Evolutionary conservation across 2,888 invertebrate genomes (phyloP).

Genomic region (Sympetrum striolatum): DNA sequence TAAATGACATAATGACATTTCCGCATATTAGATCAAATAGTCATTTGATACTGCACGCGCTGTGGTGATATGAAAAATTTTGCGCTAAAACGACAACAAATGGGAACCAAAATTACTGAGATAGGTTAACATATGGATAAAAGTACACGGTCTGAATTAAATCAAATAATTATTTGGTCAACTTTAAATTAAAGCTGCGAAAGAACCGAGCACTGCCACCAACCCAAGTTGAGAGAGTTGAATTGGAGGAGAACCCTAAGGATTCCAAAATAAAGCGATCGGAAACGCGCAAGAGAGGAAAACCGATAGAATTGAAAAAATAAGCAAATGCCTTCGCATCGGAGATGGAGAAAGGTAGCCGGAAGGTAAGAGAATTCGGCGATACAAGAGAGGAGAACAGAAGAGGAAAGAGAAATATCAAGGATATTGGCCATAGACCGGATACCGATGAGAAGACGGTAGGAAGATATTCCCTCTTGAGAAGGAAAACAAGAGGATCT

Average conservation of each 20-base stretch:
- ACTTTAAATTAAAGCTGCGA: too few relatives aligned
- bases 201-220: too few relatives aligned
- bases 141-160: too few relatives aligned
- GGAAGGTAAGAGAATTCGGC: neutral
- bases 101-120: too few relatives aligned
- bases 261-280: neutral
- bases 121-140: too few relatives aligned
- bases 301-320: neutral
- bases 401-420: neutral
- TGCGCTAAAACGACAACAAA: too few relatives aligned
- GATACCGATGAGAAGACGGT: neutral
- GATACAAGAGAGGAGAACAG: neutral
- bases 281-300: neutral
- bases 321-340: neutral
- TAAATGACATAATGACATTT: too few relatives aligned
- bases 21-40: too few relatives aligned
- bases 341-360: neutral
- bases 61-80: too few relatives aligned
- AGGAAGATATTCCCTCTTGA: neutral
- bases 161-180: too few relatives aligned
- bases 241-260: neutral
- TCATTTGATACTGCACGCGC: too few relatives aligned
- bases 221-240: too few relatives aligned
- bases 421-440: neutral
- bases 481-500: neutral